Conservation (phyloP, 1,140 invertebrate genomes). For the Theocolax elegans region DNA sequence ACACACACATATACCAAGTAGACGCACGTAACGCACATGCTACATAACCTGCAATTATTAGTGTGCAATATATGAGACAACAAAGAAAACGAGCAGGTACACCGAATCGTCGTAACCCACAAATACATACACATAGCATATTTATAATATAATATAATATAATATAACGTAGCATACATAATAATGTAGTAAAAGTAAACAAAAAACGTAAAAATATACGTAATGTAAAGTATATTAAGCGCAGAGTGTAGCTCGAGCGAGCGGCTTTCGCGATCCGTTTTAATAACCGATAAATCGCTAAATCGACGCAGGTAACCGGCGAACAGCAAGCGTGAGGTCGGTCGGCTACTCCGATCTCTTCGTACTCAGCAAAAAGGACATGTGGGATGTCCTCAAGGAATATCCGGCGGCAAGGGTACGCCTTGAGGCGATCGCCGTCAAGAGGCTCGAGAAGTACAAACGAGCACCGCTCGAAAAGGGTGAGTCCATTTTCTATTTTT, state of each 20-base stretch:
- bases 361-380: constrained; percentile 98
- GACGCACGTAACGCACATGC: no score
- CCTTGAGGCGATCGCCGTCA: constrained; percentile 97
- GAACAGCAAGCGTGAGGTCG: constrained; percentile 95
- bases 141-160: no score
- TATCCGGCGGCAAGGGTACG: constrained; percentile 96
- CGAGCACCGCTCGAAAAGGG: constrained; percentile 91
- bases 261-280: constrained; percentile 23
- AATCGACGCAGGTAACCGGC: constrained; percentile 85
- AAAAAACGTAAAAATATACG: no score
- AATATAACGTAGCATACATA: no score
- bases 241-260: constrained; percentile 31
- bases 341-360: constrained; percentile 99
- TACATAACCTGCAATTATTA: no score
- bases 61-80: no score
- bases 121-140: no score
- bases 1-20: no score
- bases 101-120: no score
- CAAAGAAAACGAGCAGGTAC: no score
- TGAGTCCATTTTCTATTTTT: constrained; percentile 60
- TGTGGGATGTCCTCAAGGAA: constrained; percentile 99
- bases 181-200: no score
- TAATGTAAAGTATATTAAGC: no score
- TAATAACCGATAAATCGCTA: constrained; percentile 67
- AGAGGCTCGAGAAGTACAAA: constrained; percentile 95